These are phyloP conservation scores for Clupea harengus DNA, from an alignment of 2,113 vertebrate genomes.

Conservation along the genomic window DNA sequence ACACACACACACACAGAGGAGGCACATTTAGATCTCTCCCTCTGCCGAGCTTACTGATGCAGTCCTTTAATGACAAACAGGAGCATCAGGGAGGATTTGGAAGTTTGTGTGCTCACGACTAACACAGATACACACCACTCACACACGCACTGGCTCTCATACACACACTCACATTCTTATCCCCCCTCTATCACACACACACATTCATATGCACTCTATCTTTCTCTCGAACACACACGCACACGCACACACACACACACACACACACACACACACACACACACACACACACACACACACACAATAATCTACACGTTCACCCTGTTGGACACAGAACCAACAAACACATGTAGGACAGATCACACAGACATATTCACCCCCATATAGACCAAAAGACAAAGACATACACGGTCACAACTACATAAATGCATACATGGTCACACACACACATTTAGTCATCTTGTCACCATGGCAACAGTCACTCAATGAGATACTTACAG, in stretches of 20 bases:
- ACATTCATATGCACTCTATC: not conserved
- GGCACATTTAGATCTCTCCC: no score
- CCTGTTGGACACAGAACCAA: no score
- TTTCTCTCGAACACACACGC: not conserved
- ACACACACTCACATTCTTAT: not conserved
- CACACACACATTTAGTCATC: not conserved
- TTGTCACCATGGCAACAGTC: constrained; percentile 41
- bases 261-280: not conserved
- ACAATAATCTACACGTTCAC: no score
- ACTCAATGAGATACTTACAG: constrained; percentile 63
- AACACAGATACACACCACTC: not conserved
- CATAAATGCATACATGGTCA: constrained; percentile 7
- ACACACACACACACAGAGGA: no score
- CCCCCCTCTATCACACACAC: constrained; percentile 4
- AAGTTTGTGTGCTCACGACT: no score
- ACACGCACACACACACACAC: not conserved
- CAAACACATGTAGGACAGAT: no score
- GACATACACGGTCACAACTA: constrained; percentile 25
- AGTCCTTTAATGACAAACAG: no score
- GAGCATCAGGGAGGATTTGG: no score
- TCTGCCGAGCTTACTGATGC: no score
- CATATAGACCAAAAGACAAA: not conserved
- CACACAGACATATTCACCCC: not conserved
- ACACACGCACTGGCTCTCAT: not conserved
- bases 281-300: not conserved